Conservation (phyloP, 2,113 vertebrate species). For the Steatornis caripensis region DNA sequence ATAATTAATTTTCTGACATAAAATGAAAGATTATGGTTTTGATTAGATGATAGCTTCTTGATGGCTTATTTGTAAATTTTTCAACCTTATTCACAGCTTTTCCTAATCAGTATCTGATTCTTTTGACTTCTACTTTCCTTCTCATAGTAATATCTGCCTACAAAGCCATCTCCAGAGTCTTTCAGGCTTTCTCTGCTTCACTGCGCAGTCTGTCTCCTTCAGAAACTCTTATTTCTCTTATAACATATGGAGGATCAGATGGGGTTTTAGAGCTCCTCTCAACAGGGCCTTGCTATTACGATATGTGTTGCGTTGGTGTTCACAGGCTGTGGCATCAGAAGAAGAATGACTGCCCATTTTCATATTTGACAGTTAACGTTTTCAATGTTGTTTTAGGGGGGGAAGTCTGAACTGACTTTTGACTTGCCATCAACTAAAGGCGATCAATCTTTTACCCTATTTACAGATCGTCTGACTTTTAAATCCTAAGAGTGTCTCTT, state of each 20-base stretch:
- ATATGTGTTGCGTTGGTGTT: neutral
- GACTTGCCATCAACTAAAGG: neutral
- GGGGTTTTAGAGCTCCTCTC: constrained; percentile 2
- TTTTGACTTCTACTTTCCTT: neutral
- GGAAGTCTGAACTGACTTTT: neutral
- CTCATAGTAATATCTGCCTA: neutral
- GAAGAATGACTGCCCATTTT: neutral
- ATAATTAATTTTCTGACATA: neutral
- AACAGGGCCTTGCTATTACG: neutral
- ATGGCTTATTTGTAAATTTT: neutral
- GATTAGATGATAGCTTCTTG: neutral
- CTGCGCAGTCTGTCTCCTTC: neutral
- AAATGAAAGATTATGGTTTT: neutral
- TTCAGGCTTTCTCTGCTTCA: neutral
- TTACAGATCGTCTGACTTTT: neutral
- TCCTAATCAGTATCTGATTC: neutral
- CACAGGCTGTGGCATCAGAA: neutral
- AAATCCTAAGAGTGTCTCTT: neutral
- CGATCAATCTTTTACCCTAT: neutral
- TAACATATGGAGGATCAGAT: neutral
- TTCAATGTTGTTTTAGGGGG: neutral
- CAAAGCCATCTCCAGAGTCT: neutral
- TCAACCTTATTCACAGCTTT: neutral
- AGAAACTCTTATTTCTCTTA: neutral
- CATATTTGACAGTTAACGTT: neutral